Base-by-base conservation (phyloP, 2,113 vertebrate species). In the Notiomystis cincta region DNA sequence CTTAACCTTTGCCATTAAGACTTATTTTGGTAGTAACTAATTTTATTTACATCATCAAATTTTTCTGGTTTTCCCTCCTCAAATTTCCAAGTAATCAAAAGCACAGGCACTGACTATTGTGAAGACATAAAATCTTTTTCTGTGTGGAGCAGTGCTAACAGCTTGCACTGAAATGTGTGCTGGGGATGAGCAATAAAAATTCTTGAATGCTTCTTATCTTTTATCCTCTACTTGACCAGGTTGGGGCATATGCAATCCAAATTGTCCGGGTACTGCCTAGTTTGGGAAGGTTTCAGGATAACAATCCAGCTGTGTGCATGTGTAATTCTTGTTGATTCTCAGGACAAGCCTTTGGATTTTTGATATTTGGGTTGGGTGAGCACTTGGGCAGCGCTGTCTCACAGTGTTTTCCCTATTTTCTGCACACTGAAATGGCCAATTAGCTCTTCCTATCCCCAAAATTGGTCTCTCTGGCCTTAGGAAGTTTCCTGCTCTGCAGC, bases 271-370 rank as follows among this genome's bases (percentile, higher is more conserved):
- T 58, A 4, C 20, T 51, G 37, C 31, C 42, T 31, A 0, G 24
- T 76, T 70, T 50, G 48, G 38, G 57, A 24, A n/a, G 33, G 17
- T n/a, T 57, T 58, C 8, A 24, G 66, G 57, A 3, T 13, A 27
- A 3, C 51, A 24, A 0, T 24, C 23, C 37, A 42, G 33, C 70
- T 24, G 11, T 28, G 60, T 61, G n/a, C 13, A 0, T 2, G 3
- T 69, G 33, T 62, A 20, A 3, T 38, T 72, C 35, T 19, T 14
- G 35, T n/a, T 57, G 8, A 21, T 60, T 77, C 35, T 78, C 40
- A 69, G 79, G 69, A 50, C 14, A 20, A 64, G 31, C n/a, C 40
- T 66, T 66, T 15, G 28, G 11, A 3, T 9, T 73, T 35, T 31
- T 56, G 54, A 8, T 0, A 0, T 33, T 54, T 25, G 19, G 38